Percentiles rank a stretch among this genome's conserved stretches.
phyloP scores from a whole-genome alignment of 1,140 invertebrate genomes.

The Pseudobourletiella spinata region DNA sequence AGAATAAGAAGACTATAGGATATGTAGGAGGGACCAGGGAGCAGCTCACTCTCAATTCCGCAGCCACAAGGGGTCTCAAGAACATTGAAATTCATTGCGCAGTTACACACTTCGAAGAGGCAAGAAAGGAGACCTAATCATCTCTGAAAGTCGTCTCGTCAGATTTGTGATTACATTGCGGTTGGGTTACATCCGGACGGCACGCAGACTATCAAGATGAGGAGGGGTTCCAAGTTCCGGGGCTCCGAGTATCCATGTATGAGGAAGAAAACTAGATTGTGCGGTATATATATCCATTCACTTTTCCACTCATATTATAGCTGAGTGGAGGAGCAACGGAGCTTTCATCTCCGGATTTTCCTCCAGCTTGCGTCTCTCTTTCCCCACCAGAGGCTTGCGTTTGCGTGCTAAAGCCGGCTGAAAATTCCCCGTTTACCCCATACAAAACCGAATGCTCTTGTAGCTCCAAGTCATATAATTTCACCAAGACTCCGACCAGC shows the following conservation, averaged over 20 bases:
- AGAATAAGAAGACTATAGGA: too few relatives aligned
- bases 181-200: too few relatives aligned
- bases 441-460: neutral
- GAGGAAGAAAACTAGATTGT: neutral
- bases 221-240: neutral
- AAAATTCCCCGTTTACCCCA: slow-evolving; percentile 11
- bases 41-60: too few relatives aligned
- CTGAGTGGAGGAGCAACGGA: neutral
- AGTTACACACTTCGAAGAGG: too few relatives aligned
- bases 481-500: neutral
- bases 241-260: neutral
- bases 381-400: neutral
- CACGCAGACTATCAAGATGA: neutral
- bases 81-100: too few relatives aligned
- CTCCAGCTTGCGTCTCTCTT: neutral
- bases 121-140: too few relatives aligned
- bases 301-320: neutral
- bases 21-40: too few relatives aligned
- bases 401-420: slow-evolving; percentile 4
- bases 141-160: too few relatives aligned
- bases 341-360: neutral
- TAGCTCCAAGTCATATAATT: neutral
- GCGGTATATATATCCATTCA: neutral
- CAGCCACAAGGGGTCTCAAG: too few relatives aligned
- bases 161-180: too few relatives aligned